Percentiles rank a stretch among this genome's conserved stretches.
phyloP scores from a whole-genome alignment of 1,140 invertebrate species.

The Chlorops oryzae region DNA sequence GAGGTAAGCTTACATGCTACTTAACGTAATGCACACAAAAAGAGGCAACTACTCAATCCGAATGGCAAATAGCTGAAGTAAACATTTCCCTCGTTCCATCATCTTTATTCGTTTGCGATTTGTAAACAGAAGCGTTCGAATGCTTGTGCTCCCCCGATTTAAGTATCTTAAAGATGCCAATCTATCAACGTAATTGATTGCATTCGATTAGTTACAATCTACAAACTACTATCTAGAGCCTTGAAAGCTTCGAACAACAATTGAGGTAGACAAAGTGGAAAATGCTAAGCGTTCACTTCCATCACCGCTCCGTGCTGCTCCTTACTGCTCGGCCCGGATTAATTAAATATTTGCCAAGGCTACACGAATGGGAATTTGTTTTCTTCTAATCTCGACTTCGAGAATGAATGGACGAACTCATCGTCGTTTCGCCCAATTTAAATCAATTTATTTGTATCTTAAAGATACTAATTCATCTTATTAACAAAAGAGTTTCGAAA shows the following conservation, averaged over 20 bases:
- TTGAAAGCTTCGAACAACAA: slow-evolving; percentile 1
- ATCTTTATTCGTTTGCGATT: too few relatives aligned
- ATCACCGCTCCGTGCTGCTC: neutral
- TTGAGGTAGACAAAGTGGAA: neutral
- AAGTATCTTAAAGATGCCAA: slow-evolving; percentile 19
- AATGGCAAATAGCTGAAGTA: too few relatives aligned
- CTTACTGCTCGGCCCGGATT: slow-evolving; percentile 4
- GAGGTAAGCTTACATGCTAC: neutral
- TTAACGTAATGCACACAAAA: neutral
- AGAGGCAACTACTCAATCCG: neutral
- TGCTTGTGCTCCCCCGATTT: too few relatives aligned
- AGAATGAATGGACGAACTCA: neutral
- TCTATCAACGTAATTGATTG: slow-evolving; percentile 47
- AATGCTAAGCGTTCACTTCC: neutral
- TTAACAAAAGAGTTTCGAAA: too few relatives aligned
- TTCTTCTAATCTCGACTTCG: neutral
- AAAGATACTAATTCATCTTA: slow-evolving; percentile 11
- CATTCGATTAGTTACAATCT: slow-evolving; percentile 45
- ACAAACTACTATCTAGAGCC: slow-evolving; percentile 18
- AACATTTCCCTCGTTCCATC: too few relatives aligned
- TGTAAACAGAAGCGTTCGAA: too few relatives aligned
- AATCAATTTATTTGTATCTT: slow-evolving; percentile 7
- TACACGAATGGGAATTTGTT: neutral
- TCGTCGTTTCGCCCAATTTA: neutral
- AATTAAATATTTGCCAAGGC: slow-evolving; percentile 10